Percentiles rank a stretch among this genome's conserved stretches.
Evolutionary conservation across 2,888 invertebrate species (phyloP).

Genomic region (Drosophila falleni): DNA sequence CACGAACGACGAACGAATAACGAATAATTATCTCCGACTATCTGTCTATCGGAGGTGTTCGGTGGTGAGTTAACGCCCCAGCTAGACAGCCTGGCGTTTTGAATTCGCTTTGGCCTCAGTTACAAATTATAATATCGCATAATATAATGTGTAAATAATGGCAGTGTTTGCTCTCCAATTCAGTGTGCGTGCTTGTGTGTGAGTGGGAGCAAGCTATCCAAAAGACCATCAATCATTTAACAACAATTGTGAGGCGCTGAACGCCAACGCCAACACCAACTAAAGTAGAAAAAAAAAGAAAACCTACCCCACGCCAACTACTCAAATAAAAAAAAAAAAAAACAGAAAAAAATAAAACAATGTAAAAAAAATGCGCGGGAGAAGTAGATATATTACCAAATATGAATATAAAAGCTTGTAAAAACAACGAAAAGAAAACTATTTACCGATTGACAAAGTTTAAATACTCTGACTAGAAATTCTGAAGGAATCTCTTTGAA

Average conservation of each 20-base stretch:
- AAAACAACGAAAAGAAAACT: conserved; percentile 15
- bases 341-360: not conserved
- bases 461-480: conserved; percentile 18
- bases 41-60: conserved; percentile 10
- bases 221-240: conserved; percentile 75
- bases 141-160: conserved; percentile 68
- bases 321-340: conserved; percentile 10
- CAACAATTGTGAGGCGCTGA: conserved; percentile 65
- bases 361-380: conserved; percentile 45
- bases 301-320: conserved; percentile 56
- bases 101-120: conserved; percentile 16
- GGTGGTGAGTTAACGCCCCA: conserved; percentile 54
- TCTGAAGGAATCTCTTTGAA: not conserved
- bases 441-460: not conserved
- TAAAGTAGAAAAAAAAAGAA: conserved; percentile 28
- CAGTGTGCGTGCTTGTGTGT: not conserved
- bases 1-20: conserved; percentile 31
- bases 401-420: conserved; percentile 72
- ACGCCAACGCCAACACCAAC: conserved; percentile 51
- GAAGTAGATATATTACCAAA: conserved; percentile 64
- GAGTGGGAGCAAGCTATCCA: conserved; percentile 55
- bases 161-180: conserved; percentile 21
- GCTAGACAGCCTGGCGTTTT: conserved; percentile 70
- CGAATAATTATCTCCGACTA: conserved; percentile 56
- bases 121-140: conserved; percentile 61